phyloP scores from a whole-genome alignment of 37 sponge, comb jelly and placozoan genomes.

The Tethya wilhelma region DNA sequence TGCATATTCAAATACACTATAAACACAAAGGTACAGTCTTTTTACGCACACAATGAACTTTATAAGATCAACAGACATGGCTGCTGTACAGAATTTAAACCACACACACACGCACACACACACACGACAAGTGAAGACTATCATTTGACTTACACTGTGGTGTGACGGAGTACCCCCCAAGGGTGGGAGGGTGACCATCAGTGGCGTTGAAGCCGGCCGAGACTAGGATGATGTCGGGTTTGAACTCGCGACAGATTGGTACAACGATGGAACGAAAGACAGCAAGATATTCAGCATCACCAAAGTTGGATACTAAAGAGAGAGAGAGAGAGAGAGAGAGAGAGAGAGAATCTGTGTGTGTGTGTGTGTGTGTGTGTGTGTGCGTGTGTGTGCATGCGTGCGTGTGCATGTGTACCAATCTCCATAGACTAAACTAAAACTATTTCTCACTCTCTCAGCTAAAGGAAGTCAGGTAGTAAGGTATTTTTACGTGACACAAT shows the following conservation, averaged over 20 bases:
- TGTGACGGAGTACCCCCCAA: constrained; percentile 86
- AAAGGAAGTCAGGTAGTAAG: no score
- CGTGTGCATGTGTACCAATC: no score
- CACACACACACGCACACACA: not conserved
- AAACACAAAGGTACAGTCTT: no score
- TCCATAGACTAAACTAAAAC: no score
- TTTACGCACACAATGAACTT: no score
- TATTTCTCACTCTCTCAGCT: no score
- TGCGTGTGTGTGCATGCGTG: no score
- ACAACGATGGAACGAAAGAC: constrained; percentile 90
- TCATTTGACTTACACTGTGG: constrained; percentile 71
- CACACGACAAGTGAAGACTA: no score
- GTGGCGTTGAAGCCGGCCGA: constrained; percentile 95
- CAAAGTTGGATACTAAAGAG: constrained; percentile 66
- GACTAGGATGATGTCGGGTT: constrained; percentile 88
- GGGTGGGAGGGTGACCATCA: constrained; percentile 79
- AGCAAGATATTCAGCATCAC: constrained; percentile 93
- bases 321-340: not conserved
- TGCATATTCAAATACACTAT: no score
- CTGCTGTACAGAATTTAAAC: no score
- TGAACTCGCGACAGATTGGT: constrained; percentile 71
- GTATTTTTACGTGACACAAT: no score
- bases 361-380: not conserved
- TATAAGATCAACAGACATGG: no score
- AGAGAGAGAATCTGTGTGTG: not conserved